phyloP scores from a whole-genome alignment of 2,797 vertebrate species.

The Hipposideros larvatus region DNA sequence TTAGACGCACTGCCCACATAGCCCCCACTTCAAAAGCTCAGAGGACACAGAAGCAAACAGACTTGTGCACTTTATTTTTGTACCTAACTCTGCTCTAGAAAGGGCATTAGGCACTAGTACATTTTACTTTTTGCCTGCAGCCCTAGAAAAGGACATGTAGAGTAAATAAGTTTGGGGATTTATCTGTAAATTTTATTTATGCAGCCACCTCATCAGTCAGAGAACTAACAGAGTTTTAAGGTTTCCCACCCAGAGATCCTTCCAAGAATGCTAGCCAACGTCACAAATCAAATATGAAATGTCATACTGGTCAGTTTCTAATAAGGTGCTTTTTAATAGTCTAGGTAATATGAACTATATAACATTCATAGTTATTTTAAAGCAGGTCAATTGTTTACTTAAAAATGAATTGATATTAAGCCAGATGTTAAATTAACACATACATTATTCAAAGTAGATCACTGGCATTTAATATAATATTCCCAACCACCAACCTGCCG shows the following conservation, averaged over 20 bases:
- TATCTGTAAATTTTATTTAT: conserved; percentile 48
- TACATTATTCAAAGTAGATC: neutral
- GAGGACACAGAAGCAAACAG: neutral
- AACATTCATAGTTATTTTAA: conserved; percentile 29
- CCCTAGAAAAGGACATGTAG: neutral
- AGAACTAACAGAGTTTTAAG: neutral
- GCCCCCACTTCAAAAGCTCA: neutral
- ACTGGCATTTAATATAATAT: conserved; percentile 7
- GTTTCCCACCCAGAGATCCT: neutral
- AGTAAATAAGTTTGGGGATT: conserved; percentile 9
- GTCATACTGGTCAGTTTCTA: neutral
- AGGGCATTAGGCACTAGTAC: neutral
- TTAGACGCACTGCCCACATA: neutral
- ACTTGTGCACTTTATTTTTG: neutral
- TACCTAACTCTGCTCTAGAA: neutral
- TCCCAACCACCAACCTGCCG: neutral
- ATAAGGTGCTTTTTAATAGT: conserved; percentile 20
- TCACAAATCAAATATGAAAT: neutral
- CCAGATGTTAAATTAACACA: conserved; percentile 35
- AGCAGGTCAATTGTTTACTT: conserved; percentile 27
- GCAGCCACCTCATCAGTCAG: neutral
- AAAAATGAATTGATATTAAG: neutral
- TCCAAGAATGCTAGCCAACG: neutral
- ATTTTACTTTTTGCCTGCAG: neutral
- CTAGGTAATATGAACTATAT: conserved; percentile 16